A percentile compares a stretch with the other conserved stretches of the same genome.
These are phyloP conservation scores for Callithrix jacchus DNA, from an alignment of 2,113 vertebrate species.

Conservation along the genomic window DNA sequence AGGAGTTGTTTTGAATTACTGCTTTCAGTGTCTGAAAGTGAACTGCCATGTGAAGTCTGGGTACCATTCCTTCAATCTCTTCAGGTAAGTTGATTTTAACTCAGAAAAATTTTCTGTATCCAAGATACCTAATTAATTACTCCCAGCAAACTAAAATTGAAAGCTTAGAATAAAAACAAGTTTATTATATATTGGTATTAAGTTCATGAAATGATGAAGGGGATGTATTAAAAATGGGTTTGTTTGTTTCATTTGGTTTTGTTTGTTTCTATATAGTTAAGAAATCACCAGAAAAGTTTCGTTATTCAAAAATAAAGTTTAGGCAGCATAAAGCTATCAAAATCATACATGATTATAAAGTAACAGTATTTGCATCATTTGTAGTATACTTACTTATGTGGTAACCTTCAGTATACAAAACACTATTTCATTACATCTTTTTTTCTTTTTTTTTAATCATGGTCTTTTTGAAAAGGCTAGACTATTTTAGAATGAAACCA, in stretches of 20 bases:
- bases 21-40: constrained; percentile 95
- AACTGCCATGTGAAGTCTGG: constrained; percentile 93
- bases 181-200: constrained; percentile 17
- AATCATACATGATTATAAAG: background rate
- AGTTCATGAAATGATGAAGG: background rate
- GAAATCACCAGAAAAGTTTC: background rate
- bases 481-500: too few species aligned
- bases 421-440: background rate
- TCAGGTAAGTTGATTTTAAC: constrained; percentile 86
- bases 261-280: background rate
- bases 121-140: constrained; percentile 4
- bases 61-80: constrained; percentile 94
- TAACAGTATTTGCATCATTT: constrained; percentile 20
- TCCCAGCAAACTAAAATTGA: constrained; percentile 27
- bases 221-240: background rate
- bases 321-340: constrained; percentile 26
- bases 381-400: background rate
- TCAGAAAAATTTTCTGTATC: background rate
- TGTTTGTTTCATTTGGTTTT: constrained; percentile 12
- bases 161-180: constrained; percentile 25
- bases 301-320: constrained; percentile 12
- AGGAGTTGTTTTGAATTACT: constrained; percentile 99
- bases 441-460: background rate
- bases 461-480: background rate
- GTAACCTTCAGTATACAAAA: background rate